Percentiles rank a stretch among this genome's conserved stretches.
phyloP scores from a whole-genome alignment of 2,888 invertebrate genomes.

The Ariolimax columbianus region DNA sequence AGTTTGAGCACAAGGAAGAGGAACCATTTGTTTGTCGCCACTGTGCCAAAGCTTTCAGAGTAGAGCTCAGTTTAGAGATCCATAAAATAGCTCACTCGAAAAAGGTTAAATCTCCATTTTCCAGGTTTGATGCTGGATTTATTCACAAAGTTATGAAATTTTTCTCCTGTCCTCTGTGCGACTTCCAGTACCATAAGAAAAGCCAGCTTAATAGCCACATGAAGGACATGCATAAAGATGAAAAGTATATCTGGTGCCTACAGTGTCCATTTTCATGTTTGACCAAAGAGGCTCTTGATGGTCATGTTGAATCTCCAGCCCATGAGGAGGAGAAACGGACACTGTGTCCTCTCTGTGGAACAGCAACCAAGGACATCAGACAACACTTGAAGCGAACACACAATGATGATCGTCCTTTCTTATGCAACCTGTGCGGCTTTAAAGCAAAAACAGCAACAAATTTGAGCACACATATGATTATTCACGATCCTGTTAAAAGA shows the following conservation, averaged over 20 bases:
- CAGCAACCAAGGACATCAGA: constrained; percentile 42
- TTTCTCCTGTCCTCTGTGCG: constrained; percentile 42
- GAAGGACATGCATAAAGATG: constrained; percentile 26
- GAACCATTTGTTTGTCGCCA: constrained; percentile 43
- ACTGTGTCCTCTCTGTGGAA: constrained; percentile 46
- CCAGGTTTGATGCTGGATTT: constrained; percentile 34
- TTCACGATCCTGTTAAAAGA: constrained; percentile 41
- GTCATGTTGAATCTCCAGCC: constrained; percentile 34
- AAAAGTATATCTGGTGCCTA: not conserved
- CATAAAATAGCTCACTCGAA: constrained; percentile 39
- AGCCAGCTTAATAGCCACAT: constrained; percentile 32
- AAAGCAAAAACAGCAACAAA: constrained; percentile 40
- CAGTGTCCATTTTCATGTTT: constrained; percentile 38
- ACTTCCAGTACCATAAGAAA: constrained; percentile 44
- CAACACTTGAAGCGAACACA: constrained; percentile 44
- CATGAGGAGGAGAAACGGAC: constrained; percentile 45
- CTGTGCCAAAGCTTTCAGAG: constrained; percentile 42
- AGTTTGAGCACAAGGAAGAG: constrained; percentile 36
- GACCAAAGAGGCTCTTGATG: constrained; percentile 21
- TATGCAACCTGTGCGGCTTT: constrained; percentile 44
- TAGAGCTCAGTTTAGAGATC: constrained; percentile 44
- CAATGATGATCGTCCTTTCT: constrained; percentile 43
- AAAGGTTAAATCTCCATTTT: not conserved
- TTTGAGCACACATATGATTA: constrained; percentile 43
- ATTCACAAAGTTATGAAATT: constrained; percentile 37